Percentiles rank a stretch among this genome's conserved stretches.
These are phyloP conservation scores for Spatula versicolor DNA, from an alignment of 2,797 vertebrate species.

Conservation along the genomic window DNA sequence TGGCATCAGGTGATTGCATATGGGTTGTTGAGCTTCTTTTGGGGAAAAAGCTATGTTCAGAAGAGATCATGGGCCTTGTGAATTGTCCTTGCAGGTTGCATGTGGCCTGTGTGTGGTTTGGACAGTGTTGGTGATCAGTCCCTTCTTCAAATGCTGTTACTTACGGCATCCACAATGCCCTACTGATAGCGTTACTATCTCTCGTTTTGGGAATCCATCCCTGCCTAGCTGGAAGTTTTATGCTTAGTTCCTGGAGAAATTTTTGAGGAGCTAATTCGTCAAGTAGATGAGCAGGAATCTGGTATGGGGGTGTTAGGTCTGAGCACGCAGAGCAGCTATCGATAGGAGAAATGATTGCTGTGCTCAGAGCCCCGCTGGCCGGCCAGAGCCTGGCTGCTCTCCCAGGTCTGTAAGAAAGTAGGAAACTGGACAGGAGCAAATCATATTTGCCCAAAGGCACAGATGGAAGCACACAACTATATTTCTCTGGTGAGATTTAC, in stretches of 20 bases:
- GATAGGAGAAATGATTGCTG: background rate
- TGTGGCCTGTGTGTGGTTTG: background rate
- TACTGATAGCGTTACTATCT: background rate
- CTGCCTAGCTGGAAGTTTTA: background rate
- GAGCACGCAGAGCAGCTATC: background rate
- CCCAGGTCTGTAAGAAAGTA: background rate
- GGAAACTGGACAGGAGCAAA: background rate
- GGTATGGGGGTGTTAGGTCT: background rate
- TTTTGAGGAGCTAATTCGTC: background rate
- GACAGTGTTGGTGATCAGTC: background rate
- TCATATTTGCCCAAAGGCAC: too few species aligned
- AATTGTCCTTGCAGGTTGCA: background rate
- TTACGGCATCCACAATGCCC: background rate
- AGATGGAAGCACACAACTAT: too few species aligned
- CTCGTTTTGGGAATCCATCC: background rate
- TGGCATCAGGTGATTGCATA: fast-evolving
- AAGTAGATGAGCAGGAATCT: background rate
- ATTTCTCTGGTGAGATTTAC: background rate
- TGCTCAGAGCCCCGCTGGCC: background rate
- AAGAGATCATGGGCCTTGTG: background rate
- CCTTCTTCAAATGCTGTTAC: background rate
- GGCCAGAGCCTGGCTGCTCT: background rate
- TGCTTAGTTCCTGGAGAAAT: background rate
- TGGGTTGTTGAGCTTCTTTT: background rate
- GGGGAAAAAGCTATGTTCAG: background rate